These are phyloP conservation scores for Diacarnus erythraeanus DNA, from an alignment of 37 sponge, comb jelly and placozoan genomes.

Conservation along the genomic window DNA sequence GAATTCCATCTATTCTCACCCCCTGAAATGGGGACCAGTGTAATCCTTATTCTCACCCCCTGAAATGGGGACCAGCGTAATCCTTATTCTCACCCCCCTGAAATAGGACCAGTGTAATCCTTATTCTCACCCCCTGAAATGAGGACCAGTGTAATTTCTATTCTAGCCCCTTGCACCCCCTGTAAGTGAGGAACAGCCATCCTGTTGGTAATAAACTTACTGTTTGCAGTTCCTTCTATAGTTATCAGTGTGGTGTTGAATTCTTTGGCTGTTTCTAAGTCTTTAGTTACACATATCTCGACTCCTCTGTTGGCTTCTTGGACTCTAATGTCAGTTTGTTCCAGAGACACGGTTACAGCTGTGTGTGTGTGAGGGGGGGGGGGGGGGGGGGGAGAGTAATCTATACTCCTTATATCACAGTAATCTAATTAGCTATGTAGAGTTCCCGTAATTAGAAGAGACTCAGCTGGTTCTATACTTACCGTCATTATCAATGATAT, in stretches of 20 bases:
- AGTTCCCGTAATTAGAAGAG: too few species aligned
- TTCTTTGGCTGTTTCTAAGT: constrained; percentile 12
- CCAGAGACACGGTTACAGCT: constrained; percentile 17
- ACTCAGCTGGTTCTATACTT: not conserved
- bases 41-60: too few species aligned
- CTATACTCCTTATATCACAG: not conserved
- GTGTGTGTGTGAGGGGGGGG: not conserved
- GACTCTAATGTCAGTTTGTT: not conserved
- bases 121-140: too few species aligned
- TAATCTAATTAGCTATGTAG: too few species aligned
- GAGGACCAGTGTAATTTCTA: too few species aligned
- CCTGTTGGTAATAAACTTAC: constrained; percentile 7
- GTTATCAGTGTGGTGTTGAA: constrained; percentile 17
- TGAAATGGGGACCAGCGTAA: too few species aligned
- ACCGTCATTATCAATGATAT: constrained; percentile 43
- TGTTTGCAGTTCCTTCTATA: constrained; percentile 9
- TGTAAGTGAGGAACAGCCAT: too few species aligned
- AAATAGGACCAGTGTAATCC: too few species aligned
- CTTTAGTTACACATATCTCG: constrained; percentile 17
- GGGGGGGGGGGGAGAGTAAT: not conserved
- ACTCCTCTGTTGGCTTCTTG: not conserved
- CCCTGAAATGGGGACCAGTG: too few species aligned
- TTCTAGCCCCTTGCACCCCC: too few species aligned
- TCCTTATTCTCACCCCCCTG: too few species aligned
- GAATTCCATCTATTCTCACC: too few species aligned